Percentiles rank a stretch among this genome's conserved stretches.
These are phyloP conservation scores for Neomonachus schauinslandi DNA, from an alignment of 2,113 vertebrate genomes.

Conservation along the genomic window DNA sequence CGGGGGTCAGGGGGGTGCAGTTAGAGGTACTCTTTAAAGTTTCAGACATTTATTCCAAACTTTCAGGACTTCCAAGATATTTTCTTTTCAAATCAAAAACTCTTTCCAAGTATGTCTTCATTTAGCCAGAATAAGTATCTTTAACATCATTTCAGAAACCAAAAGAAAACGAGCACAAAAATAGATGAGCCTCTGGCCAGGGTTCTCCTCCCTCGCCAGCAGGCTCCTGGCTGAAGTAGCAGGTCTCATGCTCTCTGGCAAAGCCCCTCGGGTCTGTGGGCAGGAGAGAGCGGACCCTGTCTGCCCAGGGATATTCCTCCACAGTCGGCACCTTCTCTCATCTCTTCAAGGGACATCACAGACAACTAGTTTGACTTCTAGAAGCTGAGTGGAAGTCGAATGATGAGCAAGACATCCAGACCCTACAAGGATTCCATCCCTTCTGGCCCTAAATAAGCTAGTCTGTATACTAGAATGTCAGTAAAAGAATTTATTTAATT, in stretches of 20 bases:
- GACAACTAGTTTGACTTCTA: background rate
- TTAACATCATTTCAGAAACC: constrained; percentile 28
- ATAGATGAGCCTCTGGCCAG: background rate
- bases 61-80: background rate
- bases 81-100: constrained; percentile 17
- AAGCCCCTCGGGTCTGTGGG: background rate
- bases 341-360: background rate
- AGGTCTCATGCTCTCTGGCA: background rate
- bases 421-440: background rate
- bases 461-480: background rate
- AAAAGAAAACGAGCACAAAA: constrained; percentile 8
- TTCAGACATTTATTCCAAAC: background rate
- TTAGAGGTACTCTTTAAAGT: background rate
- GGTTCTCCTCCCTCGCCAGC: background rate
- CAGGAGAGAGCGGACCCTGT: background rate
- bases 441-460: background rate
- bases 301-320: background rate
- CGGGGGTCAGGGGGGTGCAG: accelerated
- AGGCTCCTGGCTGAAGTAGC: background rate
- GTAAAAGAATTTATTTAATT: background rate
- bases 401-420: background rate
- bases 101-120: background rate
- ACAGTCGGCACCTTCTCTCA: background rate
- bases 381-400: background rate
- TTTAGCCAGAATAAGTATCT: background rate